Base-by-base conservation (phyloP, 2,113 vertebrate genomes). In the Ceyx cyanopectus region DNA sequence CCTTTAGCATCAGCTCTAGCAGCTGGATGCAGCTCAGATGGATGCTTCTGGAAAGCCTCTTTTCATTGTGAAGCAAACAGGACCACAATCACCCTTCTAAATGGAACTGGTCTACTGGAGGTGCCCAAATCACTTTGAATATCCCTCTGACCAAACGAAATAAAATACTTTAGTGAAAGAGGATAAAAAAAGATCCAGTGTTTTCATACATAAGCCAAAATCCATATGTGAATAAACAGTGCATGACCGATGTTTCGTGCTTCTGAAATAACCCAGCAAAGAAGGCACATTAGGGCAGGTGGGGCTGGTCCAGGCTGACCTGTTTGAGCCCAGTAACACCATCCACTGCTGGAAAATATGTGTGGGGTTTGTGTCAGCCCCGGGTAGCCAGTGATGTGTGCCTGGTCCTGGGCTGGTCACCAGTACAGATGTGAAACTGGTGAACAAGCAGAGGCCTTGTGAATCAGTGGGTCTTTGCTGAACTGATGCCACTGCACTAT, bases 211-310 rank as follows among this genome's bases (percentile, higher is more conserved):
- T 43, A 37, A 74, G 32, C 2, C 2, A 12, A 68, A 89, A 34
- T 85, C 27, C 4, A 0, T 4, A 12, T 14, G 50, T 30, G 61
- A 67, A n/a, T 43, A 46, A 63, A 8, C 6, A 23, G 17, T 1
- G 1, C 5, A 0, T 9, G 40, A 43, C 5, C 0, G 1, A n/a
- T 17, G 26, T 75, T 6, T 18, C 37, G 20, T 41, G n/a, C 10
- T 27, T 60, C 9, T 0, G 1, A 18, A 75, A 43, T 14, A 56
- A 63, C 6, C 7, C 0, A 0, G 5, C 8, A 23, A 32, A 67
- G 24, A 37, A 29, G 7, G 27, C 7, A 4, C 8, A 1, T 58
- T 1, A 5, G 23, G 51, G 66, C 40, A 50, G 51, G 24, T 41
- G 30, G 57, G 29, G 62, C 54, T 63, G 62, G 11, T 8, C 43